phyloP scores from a whole-genome alignment of 2,888 invertebrate genomes.

The Tachystola acroxantha region DNA sequence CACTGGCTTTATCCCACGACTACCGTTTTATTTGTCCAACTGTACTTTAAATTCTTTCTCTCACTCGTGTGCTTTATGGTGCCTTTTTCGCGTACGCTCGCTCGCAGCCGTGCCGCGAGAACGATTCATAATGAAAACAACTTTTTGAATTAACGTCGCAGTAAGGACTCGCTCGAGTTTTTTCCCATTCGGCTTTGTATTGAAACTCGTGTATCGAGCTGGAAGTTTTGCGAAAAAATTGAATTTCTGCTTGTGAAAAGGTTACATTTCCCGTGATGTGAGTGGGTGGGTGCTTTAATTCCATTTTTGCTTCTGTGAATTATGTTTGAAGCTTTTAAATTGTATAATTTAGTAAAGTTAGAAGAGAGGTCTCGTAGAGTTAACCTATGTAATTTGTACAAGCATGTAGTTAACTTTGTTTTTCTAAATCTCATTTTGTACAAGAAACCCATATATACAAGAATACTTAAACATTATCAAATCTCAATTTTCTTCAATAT shows the following conservation, averaged over 20 bases:
- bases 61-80: conserved; percentile 55
- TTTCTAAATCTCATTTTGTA: too few species aligned
- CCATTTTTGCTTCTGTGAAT: too few species aligned
- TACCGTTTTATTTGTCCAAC: conserved; percentile 56
- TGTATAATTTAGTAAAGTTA: too few species aligned
- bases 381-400: too few species aligned
- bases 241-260: conserved; percentile 28
- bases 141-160: conserved; percentile 73
- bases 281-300: not conserved
- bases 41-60: conserved; percentile 66
- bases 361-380: too few species aligned
- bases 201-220: conserved; percentile 52
- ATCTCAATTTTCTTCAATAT: too few species aligned
- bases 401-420: too few species aligned
- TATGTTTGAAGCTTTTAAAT: too few species aligned
- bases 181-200: conserved; percentile 58
- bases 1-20: conserved; percentile 54
- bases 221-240: conserved; percentile 37
- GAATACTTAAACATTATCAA: too few species aligned
- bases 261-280: conserved; percentile 16
- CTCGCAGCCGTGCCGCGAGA: conserved; percentile 34
- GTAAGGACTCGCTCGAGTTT: conserved; percentile 48
- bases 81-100: conserved; percentile 45
- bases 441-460: too few species aligned
- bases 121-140: conserved; percentile 66